Percentiles rank a stretch among this genome's conserved stretches.
These are phyloP conservation scores for Ferdinandea cuprea DNA, from an alignment of 2,888 invertebrate species.

Conservation along the genomic window DNA sequence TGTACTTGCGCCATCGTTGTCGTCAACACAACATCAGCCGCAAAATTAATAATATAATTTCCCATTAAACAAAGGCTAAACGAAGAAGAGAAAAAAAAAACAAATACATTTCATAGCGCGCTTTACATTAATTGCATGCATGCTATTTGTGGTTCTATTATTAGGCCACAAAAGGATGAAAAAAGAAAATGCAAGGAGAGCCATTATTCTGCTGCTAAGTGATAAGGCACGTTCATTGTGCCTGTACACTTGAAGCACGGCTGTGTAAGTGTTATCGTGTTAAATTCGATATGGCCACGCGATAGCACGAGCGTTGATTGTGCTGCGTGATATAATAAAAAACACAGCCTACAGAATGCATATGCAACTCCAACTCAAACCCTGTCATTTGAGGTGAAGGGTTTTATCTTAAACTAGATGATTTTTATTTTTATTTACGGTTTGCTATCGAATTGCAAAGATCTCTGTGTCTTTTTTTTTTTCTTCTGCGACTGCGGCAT, in stretches of 20 bases:
- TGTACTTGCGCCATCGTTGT: conserved; percentile 38
- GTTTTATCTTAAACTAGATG: conserved; percentile 23
- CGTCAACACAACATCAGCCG: conserved; percentile 15
- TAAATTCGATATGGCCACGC: conserved; percentile 70
- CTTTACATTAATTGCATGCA: conserved; percentile 67
- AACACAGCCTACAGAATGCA: conserved; percentile 52
- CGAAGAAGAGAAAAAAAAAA: too few relatives aligned
- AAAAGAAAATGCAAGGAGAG: conserved; percentile 6
- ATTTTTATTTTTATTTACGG: conserved; percentile 50
- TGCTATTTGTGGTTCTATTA: conserved; percentile 63
- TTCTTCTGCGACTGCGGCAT: conserved; percentile 4
- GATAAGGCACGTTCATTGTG: conserved; percentile 65
- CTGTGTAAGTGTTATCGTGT: conserved; percentile 69
- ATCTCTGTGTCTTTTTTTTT: conserved; percentile 43
- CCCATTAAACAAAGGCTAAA: too few relatives aligned
- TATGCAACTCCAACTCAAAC: conserved; percentile 38
- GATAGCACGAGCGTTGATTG: conserved; percentile 62
- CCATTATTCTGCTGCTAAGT: conserved; percentile 40
- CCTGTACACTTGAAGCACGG: conserved; percentile 20
- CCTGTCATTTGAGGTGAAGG: conserved; percentile 40
- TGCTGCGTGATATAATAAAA: conserved; percentile 71
- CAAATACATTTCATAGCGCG: conserved; percentile 23
- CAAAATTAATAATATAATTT: conserved; percentile 61
- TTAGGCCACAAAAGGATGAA: conserved; percentile 33
- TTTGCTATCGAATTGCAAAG: conserved; percentile 41